Base-by-base conservation (phyloP, 2,797 vertebrate species). In the Phylloscopus collybita region DNA sequence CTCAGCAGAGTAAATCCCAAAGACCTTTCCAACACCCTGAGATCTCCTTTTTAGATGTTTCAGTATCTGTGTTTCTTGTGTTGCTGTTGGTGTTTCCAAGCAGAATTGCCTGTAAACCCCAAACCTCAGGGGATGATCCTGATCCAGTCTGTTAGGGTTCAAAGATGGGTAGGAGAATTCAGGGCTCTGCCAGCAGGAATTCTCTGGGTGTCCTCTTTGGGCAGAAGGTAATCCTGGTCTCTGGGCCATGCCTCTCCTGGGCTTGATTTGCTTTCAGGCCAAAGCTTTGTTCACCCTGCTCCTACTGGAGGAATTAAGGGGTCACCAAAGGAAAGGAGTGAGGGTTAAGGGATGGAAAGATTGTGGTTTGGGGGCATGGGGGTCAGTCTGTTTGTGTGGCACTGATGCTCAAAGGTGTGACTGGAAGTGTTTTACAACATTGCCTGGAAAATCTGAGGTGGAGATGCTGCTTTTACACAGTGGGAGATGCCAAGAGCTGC, bases 371-470 rank as follows among this genome's bases (percentile, higher is more conserved):
- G 40, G 23, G 10, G 4, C 7, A 20, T 1, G 15, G 13, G 10
- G 10, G 3, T n/a, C 45, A 7, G 13, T 20, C 40, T 45, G 29
- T 56, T 23, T 0, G 0, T 6, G 21, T 56, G 40, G 9, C 54
- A 9, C 32, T 8, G 18, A 20, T 78, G 36, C 36, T 38, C 36
- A 44, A 29, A 36, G 5, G 9, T 32, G 13, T 64, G 51, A 27
- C 16, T 86, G 20, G 34, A 64, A 45, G 10, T 5, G 29, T 56
- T 32, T 57, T 30, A 32, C 9, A 30, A 15, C 26, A 10, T 32
- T 54, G 12, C 14, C 42, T 29, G 42, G 57, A 15, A 45, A 82
- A 82, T 27, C 10, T 65, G 57, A 80, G 26, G 25, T n/a, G 20
- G 23, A 36, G 91, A 67, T 23, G 16, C 25, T 83, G 18, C 8